These are phyloP conservation scores for Amazona vittata DNA, from an alignment of 2,113 vertebrate genomes.

Conservation along the genomic window DNA sequence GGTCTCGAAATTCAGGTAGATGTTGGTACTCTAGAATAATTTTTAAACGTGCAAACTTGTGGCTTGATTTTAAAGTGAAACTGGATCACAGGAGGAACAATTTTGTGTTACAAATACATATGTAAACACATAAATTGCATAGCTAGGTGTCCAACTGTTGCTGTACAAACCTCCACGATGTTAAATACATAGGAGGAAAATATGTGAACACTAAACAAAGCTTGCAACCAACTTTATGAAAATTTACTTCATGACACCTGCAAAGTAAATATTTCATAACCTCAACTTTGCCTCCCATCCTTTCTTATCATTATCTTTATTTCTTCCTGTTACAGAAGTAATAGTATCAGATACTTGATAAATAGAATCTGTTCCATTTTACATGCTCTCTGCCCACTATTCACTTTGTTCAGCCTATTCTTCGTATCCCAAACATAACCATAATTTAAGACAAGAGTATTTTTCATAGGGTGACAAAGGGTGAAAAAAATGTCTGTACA, in stretches of 20 bases:
- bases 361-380: not conserved
- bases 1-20: not conserved
- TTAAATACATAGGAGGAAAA: not conserved
- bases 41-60: not conserved
- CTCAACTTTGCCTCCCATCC: not conserved
- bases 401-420: not conserved
- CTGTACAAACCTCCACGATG: not conserved
- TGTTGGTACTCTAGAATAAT: not conserved
- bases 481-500: not conserved
- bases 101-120: not conserved
- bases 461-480: not conserved
- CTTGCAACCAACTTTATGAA: not conserved
- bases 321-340: not conserved
- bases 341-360: not conserved
- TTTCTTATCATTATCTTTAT: not conserved
- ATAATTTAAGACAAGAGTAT: not conserved
- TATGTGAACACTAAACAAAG: not conserved
- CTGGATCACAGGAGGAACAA: not conserved
- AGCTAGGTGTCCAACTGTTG: not conserved
- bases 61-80: not conserved
- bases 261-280: not conserved
- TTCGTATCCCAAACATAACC: not conserved
- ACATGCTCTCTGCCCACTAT: not conserved
- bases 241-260: not conserved
- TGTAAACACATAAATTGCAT: rapidly evolving